phyloP scores from a whole-genome alignment of 2,888 invertebrate species.

The Dolichopus griseipennis region DNA sequence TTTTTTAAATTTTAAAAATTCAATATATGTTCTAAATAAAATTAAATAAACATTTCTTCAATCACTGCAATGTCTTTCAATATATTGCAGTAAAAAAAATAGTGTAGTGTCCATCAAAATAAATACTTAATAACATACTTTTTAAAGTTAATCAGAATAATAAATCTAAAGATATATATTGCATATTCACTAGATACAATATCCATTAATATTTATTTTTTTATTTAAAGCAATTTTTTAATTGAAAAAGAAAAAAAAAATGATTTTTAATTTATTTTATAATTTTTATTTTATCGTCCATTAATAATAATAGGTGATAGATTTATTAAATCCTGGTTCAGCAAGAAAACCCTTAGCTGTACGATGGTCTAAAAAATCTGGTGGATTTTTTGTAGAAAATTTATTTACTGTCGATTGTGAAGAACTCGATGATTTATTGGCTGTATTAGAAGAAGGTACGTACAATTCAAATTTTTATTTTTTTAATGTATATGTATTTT shows the following conservation, averaged over 20 bases:
- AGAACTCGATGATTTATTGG: constrained; percentile 81
- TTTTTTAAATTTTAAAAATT: no score
- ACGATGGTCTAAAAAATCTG: constrained; percentile 86
- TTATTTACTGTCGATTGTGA: constrained; percentile 93
- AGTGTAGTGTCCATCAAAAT: no score
- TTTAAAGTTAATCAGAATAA: no score
- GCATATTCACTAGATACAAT: no score
- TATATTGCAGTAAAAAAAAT: no score
- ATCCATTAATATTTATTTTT: no score
- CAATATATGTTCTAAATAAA: no score
- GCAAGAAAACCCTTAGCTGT: constrained; percentile 71
- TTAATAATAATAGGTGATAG: constrained; percentile 63
- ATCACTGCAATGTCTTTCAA: no score
- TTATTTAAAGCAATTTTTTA: constrained; percentile 14
- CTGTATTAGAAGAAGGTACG: constrained; percentile 87
- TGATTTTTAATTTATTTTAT: constrained; percentile 23
- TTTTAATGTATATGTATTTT: background rate
- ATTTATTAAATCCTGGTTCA: constrained; percentile 79
- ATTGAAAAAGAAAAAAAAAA: constrained; percentile 19
- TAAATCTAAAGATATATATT: no score
- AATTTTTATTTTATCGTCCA: background rate
- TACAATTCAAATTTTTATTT: background rate
- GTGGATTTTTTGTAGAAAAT: constrained; percentile 93
- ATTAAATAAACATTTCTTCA: no score
- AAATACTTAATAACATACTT: no score